Evolutionary conservation across 37 sponge, comb jelly and placozoan genomes (phyloP).

Genomic region (Aplysina aerophoba): DNA sequence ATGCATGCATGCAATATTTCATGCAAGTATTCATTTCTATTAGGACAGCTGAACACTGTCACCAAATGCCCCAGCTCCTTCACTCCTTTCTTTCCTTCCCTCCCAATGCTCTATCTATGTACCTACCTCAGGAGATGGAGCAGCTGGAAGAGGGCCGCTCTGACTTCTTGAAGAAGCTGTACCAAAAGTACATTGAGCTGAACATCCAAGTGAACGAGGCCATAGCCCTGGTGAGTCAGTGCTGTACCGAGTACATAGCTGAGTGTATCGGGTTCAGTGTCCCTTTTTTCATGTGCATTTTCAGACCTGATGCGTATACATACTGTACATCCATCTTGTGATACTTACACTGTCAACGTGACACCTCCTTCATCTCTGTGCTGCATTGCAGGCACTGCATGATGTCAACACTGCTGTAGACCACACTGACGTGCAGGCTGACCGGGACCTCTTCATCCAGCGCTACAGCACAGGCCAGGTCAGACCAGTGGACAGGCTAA

Average conservation of each 20-base stretch:
- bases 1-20: too few species aligned
- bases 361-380: too few species aligned
- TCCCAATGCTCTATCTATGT: too few species aligned
- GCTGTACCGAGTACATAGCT: too few species aligned
- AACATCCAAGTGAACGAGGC: constrained; percentile 58
- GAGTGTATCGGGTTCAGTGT: too few species aligned
- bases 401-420: constrained; percentile 53
- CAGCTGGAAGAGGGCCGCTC: constrained; percentile 66
- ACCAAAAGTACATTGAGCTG: constrained; percentile 66
- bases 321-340: too few species aligned
- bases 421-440: constrained; percentile 61
- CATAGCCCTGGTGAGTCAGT: constrained; percentile 21
- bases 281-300: too few species aligned
- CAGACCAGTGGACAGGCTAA: constrained; percentile 63
- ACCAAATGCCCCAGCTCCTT: not conserved
- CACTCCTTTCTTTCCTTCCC: not conserved
- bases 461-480: constrained; percentile 55
- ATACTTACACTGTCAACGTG: too few species aligned
- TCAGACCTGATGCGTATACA: too few species aligned
- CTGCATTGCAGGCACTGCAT: constrained; percentile 54
- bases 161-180: constrained; percentile 47
- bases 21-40: not conserved
- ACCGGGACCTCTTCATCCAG: constrained; percentile 72
- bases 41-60: too few species aligned
- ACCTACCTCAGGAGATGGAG: constrained; percentile 21